Conservation (phyloP, 2,113 vertebrate species). For the Labeo rohita region DNA sequence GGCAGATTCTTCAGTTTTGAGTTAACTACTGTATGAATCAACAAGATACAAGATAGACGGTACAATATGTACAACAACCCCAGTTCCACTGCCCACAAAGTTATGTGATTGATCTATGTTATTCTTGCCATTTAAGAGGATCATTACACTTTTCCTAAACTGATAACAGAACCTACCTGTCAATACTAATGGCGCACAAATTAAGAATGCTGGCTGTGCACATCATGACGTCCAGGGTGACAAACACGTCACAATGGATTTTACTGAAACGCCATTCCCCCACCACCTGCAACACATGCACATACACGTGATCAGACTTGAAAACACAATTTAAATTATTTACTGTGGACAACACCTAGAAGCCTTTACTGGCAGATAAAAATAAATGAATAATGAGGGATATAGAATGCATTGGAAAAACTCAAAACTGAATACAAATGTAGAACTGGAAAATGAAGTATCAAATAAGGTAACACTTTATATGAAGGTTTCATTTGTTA, state of each 20-base stretch:
- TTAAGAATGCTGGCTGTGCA: conserved; percentile 98
- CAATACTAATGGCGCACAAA: conserved; percentile 98
- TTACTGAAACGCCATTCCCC: conserved; percentile 96
- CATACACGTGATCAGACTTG: neutral
- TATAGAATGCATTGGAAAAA: neutral
- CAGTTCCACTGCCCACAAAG: neutral
- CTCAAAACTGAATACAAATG: neutral
- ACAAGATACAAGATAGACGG: neutral
- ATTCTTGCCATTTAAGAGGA: conserved; percentile 9
- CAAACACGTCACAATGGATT: conserved; percentile 98
- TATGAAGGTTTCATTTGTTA: too few relatives aligned
- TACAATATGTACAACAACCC: neutral
- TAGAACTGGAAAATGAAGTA: neutral
- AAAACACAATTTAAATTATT: neutral
- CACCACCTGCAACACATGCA: conserved; percentile 83
- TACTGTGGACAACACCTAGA: neutral
- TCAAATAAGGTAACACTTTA: too few relatives aligned
- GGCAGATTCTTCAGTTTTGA: neutral
- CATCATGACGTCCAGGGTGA: conserved; percentile 99
- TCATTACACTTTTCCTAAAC: conserved; percentile 15
- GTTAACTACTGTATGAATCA: neutral
- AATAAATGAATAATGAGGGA: neutral
- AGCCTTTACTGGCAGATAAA: neutral
- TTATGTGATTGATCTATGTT: conserved; percentile 3
- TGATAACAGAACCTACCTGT: conserved; percentile 83